Conservation (phyloP, 2,113 vertebrate genomes). For the Laticauda colubrina region DNA sequence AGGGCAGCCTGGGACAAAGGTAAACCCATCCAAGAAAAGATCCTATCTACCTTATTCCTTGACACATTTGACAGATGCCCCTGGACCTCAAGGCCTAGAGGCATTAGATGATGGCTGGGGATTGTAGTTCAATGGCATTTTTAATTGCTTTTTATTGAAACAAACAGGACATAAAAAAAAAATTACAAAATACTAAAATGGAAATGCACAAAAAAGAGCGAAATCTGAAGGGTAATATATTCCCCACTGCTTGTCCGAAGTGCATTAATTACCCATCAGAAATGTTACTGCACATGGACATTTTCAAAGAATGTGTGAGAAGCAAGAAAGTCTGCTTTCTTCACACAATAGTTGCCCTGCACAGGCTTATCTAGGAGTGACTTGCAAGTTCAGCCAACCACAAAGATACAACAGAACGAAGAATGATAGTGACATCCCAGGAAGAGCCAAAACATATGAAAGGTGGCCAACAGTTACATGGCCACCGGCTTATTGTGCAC, state of each 20-base stretch:
- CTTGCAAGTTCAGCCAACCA: neutral
- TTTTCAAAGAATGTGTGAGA: neutral
- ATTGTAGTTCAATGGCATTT: neutral
- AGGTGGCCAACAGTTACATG: neutral
- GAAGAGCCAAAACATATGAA: neutral
- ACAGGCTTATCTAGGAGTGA: neutral
- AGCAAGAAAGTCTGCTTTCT: neutral
- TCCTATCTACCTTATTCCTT: neutral
- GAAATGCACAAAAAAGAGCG: neutral
- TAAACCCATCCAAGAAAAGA: neutral
- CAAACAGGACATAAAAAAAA: neutral
- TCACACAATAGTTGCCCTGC: neutral
- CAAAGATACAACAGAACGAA: neutral
- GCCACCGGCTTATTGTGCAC: neutral
- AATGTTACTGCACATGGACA: neutral
- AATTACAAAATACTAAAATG: neutral
- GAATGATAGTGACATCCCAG: neutral
- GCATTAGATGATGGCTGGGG: neutral
- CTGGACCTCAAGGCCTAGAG: neutral
- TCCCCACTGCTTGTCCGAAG: neutral
- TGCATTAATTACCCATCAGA: neutral
- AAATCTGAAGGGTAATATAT: neutral
- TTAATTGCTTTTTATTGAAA: neutral
- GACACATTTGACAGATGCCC: neutral
- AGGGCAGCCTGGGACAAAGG: neutral